These are phyloP conservation scores for Venturia canescens DNA, from an alignment of 1,140 invertebrate species.

Conservation along the genomic window DNA sequence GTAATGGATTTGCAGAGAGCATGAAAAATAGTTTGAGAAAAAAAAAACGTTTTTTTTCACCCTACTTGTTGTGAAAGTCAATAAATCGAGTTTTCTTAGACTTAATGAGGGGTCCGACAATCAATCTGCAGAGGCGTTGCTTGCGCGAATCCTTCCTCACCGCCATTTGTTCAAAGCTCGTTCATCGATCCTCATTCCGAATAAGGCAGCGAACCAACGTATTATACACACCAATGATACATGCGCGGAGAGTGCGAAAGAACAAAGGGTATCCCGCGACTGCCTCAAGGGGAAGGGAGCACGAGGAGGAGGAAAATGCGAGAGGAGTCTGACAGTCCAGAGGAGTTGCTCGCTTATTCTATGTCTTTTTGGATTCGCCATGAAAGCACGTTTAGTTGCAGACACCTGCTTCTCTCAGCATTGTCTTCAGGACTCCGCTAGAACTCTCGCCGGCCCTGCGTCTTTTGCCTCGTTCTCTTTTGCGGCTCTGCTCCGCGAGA, in stretches of 20 bases:
- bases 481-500: constrained; percentile 32
- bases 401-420: constrained; percentile 70
- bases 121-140: constrained; percentile 29
- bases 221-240: constrained; percentile 18
- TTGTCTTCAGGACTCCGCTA: constrained; percentile 59
- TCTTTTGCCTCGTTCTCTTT: not conserved
- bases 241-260: constrained; percentile 63
- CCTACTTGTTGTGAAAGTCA: too few relatives aligned
- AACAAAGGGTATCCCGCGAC: constrained; percentile 66
- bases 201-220: constrained; percentile 58
- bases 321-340: constrained; percentile 36
- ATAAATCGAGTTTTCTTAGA: not conserved
- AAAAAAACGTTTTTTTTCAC: too few relatives aligned
- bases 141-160: not conserved
- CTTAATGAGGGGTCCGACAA: constrained; percentile 31
- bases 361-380: not conserved
- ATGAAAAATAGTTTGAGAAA: too few relatives aligned
- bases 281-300: constrained; percentile 41
- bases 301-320: constrained; percentile 31
- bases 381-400: constrained; percentile 54
- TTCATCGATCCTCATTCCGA: constrained; percentile 58
- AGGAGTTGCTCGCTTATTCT: constrained; percentile 26
- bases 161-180: constrained; percentile 64
- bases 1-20: not conserved
- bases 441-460: constrained; percentile 12